phyloP scores from a whole-genome alignment of 2,888 invertebrate genomes.

The Amphipoea lucens region DNA sequence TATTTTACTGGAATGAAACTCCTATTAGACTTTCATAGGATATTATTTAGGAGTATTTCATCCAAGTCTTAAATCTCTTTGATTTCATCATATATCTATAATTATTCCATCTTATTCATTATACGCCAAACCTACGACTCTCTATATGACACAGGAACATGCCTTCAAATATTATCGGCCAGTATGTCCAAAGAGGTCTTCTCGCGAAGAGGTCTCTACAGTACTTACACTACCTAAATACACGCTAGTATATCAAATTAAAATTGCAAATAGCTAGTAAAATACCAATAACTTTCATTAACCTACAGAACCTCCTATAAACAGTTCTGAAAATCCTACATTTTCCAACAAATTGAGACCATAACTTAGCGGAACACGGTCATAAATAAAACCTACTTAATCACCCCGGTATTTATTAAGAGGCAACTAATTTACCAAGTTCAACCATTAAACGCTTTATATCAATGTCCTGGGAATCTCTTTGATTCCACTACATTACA shows the following conservation, averaged over 20 bases:
- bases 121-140: too few species aligned
- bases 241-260: background rate
- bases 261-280: slow-evolving; percentile 9
- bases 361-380: slow-evolving; percentile 32
- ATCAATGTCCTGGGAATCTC: slow-evolving; percentile 56
- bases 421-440: slow-evolving; percentile 72
- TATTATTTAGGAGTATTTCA: too few species aligned
- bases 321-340: slow-evolving; percentile 34
- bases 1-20: too few species aligned
- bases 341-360: slow-evolving; percentile 47
- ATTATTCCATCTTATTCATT: too few species aligned
- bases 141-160: too few species aligned
- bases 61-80: too few species aligned
- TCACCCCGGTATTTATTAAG: slow-evolving; percentile 67
- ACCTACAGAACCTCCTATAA: slow-evolving; percentile 14
- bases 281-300: slow-evolving; percentile 22
- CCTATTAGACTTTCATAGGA: too few species aligned
- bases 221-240: background rate
- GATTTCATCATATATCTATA: too few species aligned
- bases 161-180: too few species aligned
- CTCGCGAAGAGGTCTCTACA: too few species aligned
- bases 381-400: slow-evolving; percentile 56
- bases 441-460: slow-evolving; percentile 65
- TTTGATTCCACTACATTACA: slow-evolving; percentile 69
- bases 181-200: too few species aligned